Evolutionary conservation across 2,888 invertebrate species (phyloP).

Genomic region (Sycophila texana): DNA sequence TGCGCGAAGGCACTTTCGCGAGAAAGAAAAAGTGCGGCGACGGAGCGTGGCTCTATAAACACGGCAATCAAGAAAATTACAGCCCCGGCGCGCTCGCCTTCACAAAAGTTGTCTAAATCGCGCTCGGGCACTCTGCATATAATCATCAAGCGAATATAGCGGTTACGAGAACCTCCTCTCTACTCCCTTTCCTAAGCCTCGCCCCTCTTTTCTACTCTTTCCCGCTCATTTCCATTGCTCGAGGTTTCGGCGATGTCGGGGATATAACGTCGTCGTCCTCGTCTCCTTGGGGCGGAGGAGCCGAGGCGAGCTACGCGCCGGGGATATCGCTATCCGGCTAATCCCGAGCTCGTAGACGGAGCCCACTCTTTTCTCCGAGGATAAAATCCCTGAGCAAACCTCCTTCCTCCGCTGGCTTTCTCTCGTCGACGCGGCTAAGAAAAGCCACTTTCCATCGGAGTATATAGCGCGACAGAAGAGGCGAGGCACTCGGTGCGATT

Average conservation of each 20-base stretch:
- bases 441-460: constrained; percentile 51
- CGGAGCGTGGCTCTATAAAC: constrained; percentile 20
- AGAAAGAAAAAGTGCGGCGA: background rate
- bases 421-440: constrained; percentile 35
- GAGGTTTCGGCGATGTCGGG: constrained; percentile 20
- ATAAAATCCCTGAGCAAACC: constrained; percentile 55
- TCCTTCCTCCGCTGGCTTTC: constrained; percentile 37
- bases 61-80: constrained; percentile 52
- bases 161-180: constrained; percentile 50
- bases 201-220: constrained; percentile 44
- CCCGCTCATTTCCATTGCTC: constrained; percentile 44
- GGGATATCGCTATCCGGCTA: constrained; percentile 67
- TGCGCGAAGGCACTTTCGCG: background rate
- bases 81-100: constrained; percentile 1
- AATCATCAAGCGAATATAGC: constrained; percentile 35
- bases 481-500: constrained; percentile 25
- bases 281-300: constrained; percentile 51
- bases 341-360: constrained; percentile 64
- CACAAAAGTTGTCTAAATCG: constrained; percentile 41
- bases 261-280: constrained; percentile 12
- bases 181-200: constrained; percentile 52
- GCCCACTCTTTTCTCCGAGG: constrained; percentile 56
- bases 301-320: constrained; percentile 62
- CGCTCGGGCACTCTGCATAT: constrained; percentile 45
- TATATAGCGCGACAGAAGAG: constrained; percentile 19